Conservation (phyloP, 1,140 invertebrate genomes). For the Diorhabda carinulata region DNA sequence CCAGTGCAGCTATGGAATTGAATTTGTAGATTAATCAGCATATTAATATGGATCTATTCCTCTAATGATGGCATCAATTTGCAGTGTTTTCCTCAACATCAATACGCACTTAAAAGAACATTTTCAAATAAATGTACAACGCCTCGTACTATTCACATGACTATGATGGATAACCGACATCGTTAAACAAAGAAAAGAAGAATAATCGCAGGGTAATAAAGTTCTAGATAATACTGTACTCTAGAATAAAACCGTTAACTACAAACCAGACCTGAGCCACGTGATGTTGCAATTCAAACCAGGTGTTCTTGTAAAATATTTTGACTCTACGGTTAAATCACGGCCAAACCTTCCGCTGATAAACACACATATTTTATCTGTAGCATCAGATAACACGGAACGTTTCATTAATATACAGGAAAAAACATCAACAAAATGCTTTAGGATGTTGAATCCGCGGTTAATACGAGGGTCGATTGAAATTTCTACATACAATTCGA, state of each 20-base stretch:
- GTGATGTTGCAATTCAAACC: background rate
- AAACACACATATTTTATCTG: slow-evolving; percentile 2
- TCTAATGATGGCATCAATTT: no score
- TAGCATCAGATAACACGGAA: background rate
- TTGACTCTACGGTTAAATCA: background rate
- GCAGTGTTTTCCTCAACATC: no score
- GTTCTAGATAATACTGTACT: background rate
- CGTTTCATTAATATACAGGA: background rate
- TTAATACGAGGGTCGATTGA: no score
- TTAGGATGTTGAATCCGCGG: background rate
- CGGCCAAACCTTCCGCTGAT: background rate
- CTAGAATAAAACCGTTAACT: background rate
- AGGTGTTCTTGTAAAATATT: background rate
- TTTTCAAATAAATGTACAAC: background rate
- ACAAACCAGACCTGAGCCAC: background rate
- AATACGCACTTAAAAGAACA: no score
- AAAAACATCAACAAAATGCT: background rate
- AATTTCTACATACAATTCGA: no score
- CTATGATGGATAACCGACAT: background rate
- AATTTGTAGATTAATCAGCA: no score
- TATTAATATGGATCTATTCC: no score
- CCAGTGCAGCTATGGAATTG: no score
- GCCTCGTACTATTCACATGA: background rate
- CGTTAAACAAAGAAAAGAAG: background rate
- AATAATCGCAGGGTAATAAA: background rate